Evolutionary conservation across 2,113 vertebrate genomes (phyloP).

Genomic region (Nycticebus coucang): DNA sequence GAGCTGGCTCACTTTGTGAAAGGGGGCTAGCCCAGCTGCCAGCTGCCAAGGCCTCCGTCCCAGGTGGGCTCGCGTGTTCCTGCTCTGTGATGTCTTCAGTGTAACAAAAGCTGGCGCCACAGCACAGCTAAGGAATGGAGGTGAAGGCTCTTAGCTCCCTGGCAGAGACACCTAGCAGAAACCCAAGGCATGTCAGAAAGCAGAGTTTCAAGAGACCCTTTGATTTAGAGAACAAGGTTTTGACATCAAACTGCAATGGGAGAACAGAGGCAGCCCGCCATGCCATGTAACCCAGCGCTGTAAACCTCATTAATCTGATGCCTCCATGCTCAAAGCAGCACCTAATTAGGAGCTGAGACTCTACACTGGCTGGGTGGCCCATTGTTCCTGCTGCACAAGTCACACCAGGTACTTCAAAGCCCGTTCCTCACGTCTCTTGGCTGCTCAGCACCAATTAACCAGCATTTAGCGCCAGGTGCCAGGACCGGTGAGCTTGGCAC

Average conservation of each 20-base stretch:
- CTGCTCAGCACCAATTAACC: neutral
- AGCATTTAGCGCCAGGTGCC: neutral
- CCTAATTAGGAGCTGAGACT: conserved; percentile 56
- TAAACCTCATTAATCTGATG: conserved; percentile 73
- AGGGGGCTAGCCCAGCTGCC: neutral
- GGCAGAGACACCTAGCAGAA: neutral
- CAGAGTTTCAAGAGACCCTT: conserved; percentile 56
- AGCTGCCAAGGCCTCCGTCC: accelerated
- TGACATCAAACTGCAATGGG: conserved; percentile 64
- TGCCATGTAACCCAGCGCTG: neutral
- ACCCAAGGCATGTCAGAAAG: neutral
- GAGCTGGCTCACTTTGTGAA: neutral
- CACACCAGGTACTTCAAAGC: conserved; percentile 62
- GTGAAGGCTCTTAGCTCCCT: conserved; percentile 21
- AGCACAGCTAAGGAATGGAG: neutral
- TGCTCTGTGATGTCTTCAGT: neutral
- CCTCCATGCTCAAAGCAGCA: conserved; percentile 55
- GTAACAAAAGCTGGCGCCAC: neutral
- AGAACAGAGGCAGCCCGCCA: conserved; percentile 33
- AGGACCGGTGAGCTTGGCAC: neutral
- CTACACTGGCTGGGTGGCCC: conserved; percentile 6
- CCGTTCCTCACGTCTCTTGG: neutral
- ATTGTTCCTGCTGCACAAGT: conserved; percentile 57
- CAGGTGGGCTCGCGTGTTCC: neutral
- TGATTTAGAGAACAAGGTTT: conserved; percentile 76